Base-by-base conservation (phyloP, 2,888 invertebrate species). In the Ochropleura plecta region DNA sequence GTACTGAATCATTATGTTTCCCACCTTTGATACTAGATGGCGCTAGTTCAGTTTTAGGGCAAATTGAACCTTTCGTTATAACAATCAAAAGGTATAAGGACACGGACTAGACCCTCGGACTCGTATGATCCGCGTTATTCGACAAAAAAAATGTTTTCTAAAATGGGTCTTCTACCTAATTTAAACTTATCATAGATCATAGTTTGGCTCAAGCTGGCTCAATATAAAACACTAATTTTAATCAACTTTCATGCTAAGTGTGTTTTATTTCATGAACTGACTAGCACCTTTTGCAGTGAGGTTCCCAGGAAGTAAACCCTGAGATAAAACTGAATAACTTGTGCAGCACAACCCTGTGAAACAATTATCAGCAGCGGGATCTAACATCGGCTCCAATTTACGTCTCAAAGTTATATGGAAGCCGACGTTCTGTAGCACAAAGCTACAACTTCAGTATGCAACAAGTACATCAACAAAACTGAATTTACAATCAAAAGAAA, bases 401-500 rank as follows among this genome's bases (percentile, higher is more conserved):
- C 79, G 75, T 73, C 62, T 73, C 79, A 76, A 73, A 69, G 71
- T 74, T 78, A 68, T 66, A 81, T 83, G 73, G 75, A 73, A 79
- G 73, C 53, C 66, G 64, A 72, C 78, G 67, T 49, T 85, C 71
- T 73, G 78, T 85, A 83, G 75, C 79, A 79, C 81, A 87, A 86
- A 82, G 73, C 75, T 86, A 83, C 79, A 82, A 87, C 86, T 89
- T 89, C 82, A 90, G 89, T 89, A 91, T 92, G 94, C 94, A 94
- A 94, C 94, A 94, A 94, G 94, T 92, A 91, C 88, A 89, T 90
- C 88, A 91, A 87, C 90, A 90, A 90, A 90, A 89, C 90, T 91
- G 92, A 93, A 94, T 94, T 94, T 93, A 92, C 93, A 95, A 94
- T 94, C 93, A 94, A 95, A 95, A 95, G 94, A 92, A 94, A 93